Conservation (phyloP, 2,113 vertebrate genomes). For the Bubo blakistoni region DNA sequence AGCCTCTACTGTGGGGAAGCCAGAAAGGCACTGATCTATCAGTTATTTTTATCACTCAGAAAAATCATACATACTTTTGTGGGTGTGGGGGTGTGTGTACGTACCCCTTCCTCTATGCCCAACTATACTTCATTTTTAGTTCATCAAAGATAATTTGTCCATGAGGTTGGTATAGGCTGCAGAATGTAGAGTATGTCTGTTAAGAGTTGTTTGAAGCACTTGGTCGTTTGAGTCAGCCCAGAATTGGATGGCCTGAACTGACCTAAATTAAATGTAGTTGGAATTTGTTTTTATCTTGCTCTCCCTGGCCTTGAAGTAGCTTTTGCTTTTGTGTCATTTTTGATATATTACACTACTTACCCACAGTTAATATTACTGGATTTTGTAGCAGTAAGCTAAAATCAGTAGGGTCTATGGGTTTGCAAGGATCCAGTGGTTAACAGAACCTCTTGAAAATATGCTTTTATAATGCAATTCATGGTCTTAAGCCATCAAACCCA, state of each 20-base stretch:
- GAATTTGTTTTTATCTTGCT: not conserved
- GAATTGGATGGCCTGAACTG: not conserved
- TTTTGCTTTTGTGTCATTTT: not conserved
- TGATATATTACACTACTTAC: not conserved
- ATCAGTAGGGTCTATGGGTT: not conserved
- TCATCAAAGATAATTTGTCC: not conserved
- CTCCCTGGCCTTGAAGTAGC: not conserved
- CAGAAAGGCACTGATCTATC: not conserved
- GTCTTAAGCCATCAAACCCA: not conserved
- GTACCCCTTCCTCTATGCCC: not conserved
- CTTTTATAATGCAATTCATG: not conserved
- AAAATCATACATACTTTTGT: not conserved
- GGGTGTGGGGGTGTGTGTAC: fast-evolving
- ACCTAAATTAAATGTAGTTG: not conserved
- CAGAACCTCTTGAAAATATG: not conserved
- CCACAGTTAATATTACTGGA: not conserved
- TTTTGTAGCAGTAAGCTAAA: not conserved
- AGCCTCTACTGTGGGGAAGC: not conserved
- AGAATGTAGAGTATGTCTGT: not conserved
- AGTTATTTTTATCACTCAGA: not conserved
- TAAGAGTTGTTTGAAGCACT: not conserved
- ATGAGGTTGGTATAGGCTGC: not conserved
- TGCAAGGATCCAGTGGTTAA: not conserved
- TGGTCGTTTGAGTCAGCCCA: not conserved
- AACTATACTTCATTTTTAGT: not conserved